Evolutionary conservation across 2,888 invertebrate species (phyloP), one percentile per base, ranked within the genome.

Genomic region (Ophion ventricosus): DNA sequence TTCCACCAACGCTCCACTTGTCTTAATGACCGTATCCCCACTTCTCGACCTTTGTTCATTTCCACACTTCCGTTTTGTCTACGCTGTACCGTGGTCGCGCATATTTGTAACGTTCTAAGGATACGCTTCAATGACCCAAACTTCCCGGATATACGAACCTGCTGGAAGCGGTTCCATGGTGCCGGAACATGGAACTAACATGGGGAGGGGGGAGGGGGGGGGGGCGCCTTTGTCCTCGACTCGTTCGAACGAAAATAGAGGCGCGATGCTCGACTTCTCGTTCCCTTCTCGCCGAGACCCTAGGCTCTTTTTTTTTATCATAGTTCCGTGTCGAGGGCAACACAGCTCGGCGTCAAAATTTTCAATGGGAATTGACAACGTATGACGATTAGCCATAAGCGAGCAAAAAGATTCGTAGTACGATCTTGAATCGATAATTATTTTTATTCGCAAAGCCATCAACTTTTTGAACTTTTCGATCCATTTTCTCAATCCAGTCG

Each of bases 131-230:
- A 92, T 91, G 92, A 91, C 90, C 91, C 92, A 92, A 92, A 93
- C 93, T 92, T 93, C 93, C 93, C 92, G 93, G 92, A 93, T 92
- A 91, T 89, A 87, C 89, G 90, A 91, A 90, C 90, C 91, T 89
- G 82, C 75, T 77, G 75, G 49, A 77, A 63, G 80, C 73, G 83
- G 83, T 87, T 87, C 83, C 88, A 73, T 87, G 86, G 87, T 86
- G 87, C 87, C 84, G 88, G 88, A 89, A 86, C 89, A 90, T 56
- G 76, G 67, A 64, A 77, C 8, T 40, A 49, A 35, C 20, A 23
- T n/a, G n/a, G n/a, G n/a, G n/a, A 64, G 40, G 64, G 25, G 59
- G 66, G 40, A 56, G 25, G 59, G 66, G 40, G 64, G 25, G 66
- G 40, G 64, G 25, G 59, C 1, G n/a, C 75, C 59, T 82, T 79